A percentile compares a stretch with the other conserved stretches of the same genome.
These are phyloP conservation scores for Trissolcus brochymenae DNA, from an alignment of 2,888 invertebrate species.

Conservation along the genomic window DNA sequence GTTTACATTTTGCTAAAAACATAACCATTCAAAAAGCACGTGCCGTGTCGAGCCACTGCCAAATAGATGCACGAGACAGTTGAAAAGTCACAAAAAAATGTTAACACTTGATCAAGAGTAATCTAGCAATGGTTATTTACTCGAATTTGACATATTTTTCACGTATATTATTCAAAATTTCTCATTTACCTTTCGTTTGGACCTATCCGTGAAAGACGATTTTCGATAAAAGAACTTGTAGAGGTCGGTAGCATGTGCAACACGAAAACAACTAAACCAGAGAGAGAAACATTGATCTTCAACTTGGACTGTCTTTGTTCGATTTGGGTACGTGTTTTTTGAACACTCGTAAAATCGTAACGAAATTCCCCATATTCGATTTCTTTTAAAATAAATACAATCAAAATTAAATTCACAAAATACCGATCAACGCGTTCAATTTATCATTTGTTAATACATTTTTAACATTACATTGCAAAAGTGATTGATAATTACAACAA, in stretches of 20 bases:
- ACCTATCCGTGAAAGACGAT: conserved; percentile 13
- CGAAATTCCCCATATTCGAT: no score
- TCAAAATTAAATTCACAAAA: no score
- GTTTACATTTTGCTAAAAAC: not conserved
- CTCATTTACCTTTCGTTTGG: conserved; percentile 2
- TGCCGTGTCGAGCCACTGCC: not conserved
- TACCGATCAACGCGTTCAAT: no score
- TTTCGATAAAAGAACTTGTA: not conserved
- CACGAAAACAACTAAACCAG: not conserved
- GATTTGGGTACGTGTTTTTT: no score
- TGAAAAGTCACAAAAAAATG: not conserved
- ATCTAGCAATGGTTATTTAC: not conserved
- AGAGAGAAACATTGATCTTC: not conserved
- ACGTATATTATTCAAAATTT: not conserved
- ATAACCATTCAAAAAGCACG: not conserved
- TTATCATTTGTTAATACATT: no score
- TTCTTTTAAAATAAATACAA: no score
- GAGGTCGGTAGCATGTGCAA: conserved; percentile 4
- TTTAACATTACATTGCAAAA: no score
- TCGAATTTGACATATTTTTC: not conserved
- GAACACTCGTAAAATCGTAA: no score
- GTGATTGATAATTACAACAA: no score
- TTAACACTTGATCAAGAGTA: not conserved
- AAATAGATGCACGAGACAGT: not conserved
- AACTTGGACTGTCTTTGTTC: not conserved